Evolutionary conservation across 2,888 invertebrate species (phyloP).

Genomic region (Brachylomia viminalis): DNA sequence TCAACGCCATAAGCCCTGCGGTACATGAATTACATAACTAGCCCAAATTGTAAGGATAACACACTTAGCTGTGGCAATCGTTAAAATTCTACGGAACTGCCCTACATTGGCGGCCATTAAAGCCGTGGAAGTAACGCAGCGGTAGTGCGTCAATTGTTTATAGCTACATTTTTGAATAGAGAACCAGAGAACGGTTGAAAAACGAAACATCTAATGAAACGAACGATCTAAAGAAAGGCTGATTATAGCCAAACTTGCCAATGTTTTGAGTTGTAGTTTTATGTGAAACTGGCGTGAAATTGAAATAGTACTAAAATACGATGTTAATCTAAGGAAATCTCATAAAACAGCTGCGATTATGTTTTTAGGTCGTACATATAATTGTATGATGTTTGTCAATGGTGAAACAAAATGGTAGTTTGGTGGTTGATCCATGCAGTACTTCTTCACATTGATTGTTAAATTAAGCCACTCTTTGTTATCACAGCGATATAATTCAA

Average conservation of each 20-base stretch:
- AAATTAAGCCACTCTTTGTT: slow-evolving; percentile 1
- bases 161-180: slow-evolving; percentile 24
- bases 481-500: slow-evolving; percentile 16
- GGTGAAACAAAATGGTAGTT: slow-evolving; percentile 22
- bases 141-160: slow-evolving; percentile 41
- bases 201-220: background rate
- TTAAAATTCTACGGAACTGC: slow-evolving; percentile 48
- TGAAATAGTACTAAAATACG: slow-evolving; percentile 14
- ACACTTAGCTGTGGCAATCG: slow-evolving; percentile 40
- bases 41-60: slow-evolving; percentile 47
- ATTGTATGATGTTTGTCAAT: background rate
- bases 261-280: slow-evolving; percentile 9
- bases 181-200: background rate
- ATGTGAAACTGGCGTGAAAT: slow-evolving; percentile 30
- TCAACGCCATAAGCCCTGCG: slow-evolving; percentile 4
- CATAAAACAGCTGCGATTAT: slow-evolving; percentile 30
- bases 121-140: slow-evolving; percentile 31
- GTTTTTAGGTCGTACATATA: background rate
- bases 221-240: background rate
- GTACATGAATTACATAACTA: slow-evolving; percentile 24
- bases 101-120: slow-evolving; percentile 59
- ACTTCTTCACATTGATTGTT: background rate
- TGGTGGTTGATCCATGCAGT: background rate
- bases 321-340: slow-evolving; percentile 3
- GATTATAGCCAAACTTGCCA: background rate